Evolutionary conservation across 2,888 invertebrate genomes (phyloP).

Genomic region (Girardia tigrina): DNA sequence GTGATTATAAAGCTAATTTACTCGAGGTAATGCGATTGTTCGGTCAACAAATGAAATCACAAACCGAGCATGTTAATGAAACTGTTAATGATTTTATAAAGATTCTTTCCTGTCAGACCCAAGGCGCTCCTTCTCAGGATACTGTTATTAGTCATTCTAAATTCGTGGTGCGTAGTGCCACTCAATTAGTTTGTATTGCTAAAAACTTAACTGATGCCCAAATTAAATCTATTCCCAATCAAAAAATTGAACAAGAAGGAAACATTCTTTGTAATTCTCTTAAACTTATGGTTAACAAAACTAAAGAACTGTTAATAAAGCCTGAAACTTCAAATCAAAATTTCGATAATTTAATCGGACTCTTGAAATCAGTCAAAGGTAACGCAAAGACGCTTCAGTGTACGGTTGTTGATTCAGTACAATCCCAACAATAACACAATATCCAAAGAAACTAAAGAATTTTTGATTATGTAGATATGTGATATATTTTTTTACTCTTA

Average conservation of each 20-base stretch:
- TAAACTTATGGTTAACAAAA: not conserved
- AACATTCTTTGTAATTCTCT: slow-evolving; percentile 9
- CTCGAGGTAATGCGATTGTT: not conserved
- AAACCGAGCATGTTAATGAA: not conserved
- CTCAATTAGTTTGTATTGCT: slow-evolving; percentile 13
- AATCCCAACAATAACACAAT: not conserved
- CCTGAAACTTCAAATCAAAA: not conserved
- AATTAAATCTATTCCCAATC: not conserved
- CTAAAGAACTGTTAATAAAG: not conserved
- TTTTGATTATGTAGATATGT: slow-evolving; percentile 23
- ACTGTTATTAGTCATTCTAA: slow-evolving; percentile 4
- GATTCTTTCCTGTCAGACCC: not conserved
- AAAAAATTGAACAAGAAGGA: slow-evolving; percentile 12
- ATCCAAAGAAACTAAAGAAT: not conserved
- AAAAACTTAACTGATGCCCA: not conserved
- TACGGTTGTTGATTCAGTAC: not conserved
- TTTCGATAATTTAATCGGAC: not conserved
- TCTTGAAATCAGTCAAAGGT: not conserved
- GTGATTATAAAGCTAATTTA: not conserved
- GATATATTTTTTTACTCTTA: slow-evolving; percentile 9
- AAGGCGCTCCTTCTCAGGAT: not conserved
- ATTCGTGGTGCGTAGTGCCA: not conserved
- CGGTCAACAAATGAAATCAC: not conserved
- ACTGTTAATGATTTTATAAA: not conserved
- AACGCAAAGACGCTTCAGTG: not conserved